Evolutionary conservation across 2,888 invertebrate species (phyloP), one percentile per base, ranked within the genome.

Genomic region (Acrobasis consociella): DNA sequence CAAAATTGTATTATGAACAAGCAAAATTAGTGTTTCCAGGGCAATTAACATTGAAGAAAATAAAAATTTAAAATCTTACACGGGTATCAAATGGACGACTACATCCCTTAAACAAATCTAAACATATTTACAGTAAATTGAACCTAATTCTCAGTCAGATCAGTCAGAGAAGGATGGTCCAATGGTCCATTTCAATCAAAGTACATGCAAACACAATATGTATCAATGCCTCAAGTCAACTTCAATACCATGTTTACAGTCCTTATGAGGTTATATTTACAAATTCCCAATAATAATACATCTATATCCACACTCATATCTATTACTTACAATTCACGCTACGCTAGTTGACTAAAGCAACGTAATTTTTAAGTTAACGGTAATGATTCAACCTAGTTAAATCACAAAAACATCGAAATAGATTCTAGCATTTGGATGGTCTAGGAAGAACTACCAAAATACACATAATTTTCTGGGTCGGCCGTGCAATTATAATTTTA

Each of bases 121-220:
- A 78, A 80, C 72, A 77, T 72, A 77, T 86, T 85, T 90, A 89
- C 89, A 90, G 70, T 81, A 77, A 83, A 86, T 89, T 89, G 86
- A 89, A 91, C 87, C 89, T 84, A 83, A 89, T 87, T 89, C 87
- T 90, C 90, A 91, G 90, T 89, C 89, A 87, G 85, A 88, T 87
- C 80, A 83, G n/a, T n/a, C n/a, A 78, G 82, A 85, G 82, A 82
- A 80, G 81, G 74, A 73, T 79, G 74, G 73, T n/a, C n/a, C n/a
- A n/a, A n/a, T n/a, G n/a, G n/a, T 78, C 72, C 74, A 71, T 69
- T 72, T 66, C 64, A 67, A 65, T 67, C 65, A 65, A 62, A 39
- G 39, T 31, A 53, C 53, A 61, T 53, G 46, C 49, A 42, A 46
- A 55, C 49, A 56, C 53, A 58, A 58, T 56, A 13, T 31, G 51